Conservation (phyloP, 2,797 vertebrate genomes). For the Girardinus metallicus region DNA sequence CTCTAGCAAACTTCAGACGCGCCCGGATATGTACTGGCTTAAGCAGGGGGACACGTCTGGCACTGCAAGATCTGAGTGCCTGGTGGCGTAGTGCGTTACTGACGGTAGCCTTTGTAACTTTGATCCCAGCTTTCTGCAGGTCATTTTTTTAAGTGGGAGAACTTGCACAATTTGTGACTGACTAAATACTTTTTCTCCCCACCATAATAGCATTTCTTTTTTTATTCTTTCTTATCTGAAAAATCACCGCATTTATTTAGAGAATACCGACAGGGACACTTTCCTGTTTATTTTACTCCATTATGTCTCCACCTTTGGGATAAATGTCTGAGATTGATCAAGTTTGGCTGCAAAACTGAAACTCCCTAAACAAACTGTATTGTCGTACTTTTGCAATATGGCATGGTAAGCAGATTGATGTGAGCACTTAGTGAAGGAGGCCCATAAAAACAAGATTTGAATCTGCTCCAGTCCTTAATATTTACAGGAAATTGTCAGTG, state of each 20-base stretch:
- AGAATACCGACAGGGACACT: background rate
- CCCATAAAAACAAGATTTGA: slow-evolving; percentile 28
- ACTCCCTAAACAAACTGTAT: slow-evolving; percentile 28
- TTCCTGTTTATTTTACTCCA: slow-evolving; percentile 16
- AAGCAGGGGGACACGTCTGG: too few species aligned
- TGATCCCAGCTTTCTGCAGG: too few species aligned
- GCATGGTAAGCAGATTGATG: slow-evolving; percentile 27
- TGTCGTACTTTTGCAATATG: slow-evolving; percentile 25
- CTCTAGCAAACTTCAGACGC: too few species aligned
- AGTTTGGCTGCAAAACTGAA: slow-evolving; percentile 33
- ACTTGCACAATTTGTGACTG: too few species aligned
- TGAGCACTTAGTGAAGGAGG: slow-evolving; percentile 19
- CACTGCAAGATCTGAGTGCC: too few species aligned
- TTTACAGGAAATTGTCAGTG: slow-evolving; percentile 8
- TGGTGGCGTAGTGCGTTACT: too few species aligned
- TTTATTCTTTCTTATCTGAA: slow-evolving; percentile 8
- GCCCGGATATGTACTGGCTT: too few species aligned
- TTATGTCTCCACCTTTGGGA: slow-evolving; percentile 1
- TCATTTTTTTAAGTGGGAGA: too few species aligned
- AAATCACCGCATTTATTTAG: background rate
- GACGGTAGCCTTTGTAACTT: too few species aligned
- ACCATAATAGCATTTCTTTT: background rate
- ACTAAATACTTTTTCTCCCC: too few species aligned
- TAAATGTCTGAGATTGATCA: slow-evolving; percentile 19
- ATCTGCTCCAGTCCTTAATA: slow-evolving; percentile 18